A percentile compares a stretch with the other conserved stretches of the same genome.
Evolutionary conservation across 2,888 invertebrate genomes (phyloP).

Genomic region (Folsomia manolachei): DNA sequence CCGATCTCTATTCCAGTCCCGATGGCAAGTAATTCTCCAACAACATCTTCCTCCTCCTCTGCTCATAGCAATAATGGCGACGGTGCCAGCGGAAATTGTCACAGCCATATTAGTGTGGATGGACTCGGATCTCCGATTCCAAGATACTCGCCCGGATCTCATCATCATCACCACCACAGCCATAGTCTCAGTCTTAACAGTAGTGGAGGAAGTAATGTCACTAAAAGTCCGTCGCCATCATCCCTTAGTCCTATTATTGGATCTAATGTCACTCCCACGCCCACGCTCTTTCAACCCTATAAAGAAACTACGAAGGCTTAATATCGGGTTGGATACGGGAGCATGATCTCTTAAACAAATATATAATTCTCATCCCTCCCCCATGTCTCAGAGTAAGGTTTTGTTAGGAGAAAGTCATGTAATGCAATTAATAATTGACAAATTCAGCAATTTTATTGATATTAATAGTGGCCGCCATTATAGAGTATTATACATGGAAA

Average conservation of each 20-base stretch:
- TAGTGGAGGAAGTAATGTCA: conserved; percentile 27
- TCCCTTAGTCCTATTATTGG: conserved; percentile 44
- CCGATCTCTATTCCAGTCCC: conserved; percentile 41
- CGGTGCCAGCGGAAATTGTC: conserved; percentile 41
- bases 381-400: too few species aligned
- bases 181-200: conserved; percentile 35
- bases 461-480: too few species aligned
- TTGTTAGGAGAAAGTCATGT: too few species aligned
- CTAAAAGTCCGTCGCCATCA: conserved; percentile 51
- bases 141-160: conserved; percentile 26
- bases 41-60: conserved; percentile 44
- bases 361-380: too few species aligned
- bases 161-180: conserved; percentile 37
- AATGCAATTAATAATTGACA: too few species aligned
- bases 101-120: conserved; percentile 49
- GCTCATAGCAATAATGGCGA: neutral
- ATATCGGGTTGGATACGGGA: too few species aligned
- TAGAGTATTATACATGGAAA: too few species aligned
- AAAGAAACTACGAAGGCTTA: conserved; percentile 55
- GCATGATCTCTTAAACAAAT: too few species aligned
- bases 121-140: conserved; percentile 27
- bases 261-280: conserved; percentile 52
- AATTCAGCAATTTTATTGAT: too few species aligned
- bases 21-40: conserved; percentile 47
- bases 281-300: conserved; percentile 74